Base-by-base conservation (phyloP, 2,888 invertebrate species). In the Leptinotarsa peninsularis region DNA sequence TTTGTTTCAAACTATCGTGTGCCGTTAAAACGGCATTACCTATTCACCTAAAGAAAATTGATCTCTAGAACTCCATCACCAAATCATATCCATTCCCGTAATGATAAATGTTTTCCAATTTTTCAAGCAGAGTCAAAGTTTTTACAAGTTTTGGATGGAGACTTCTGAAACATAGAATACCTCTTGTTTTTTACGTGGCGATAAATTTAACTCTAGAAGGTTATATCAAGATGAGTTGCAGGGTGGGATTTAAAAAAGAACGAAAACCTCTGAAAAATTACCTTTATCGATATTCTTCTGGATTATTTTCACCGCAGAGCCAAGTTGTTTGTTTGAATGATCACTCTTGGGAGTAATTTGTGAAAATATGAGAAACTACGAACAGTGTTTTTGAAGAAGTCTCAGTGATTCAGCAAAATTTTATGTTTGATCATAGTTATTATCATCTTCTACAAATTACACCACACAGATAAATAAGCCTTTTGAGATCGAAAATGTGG, bases 291-390 rank as follows among this genome's bases (percentile, higher is more conserved):
- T 43, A 63, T 63, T 43, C n/a, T 33, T 15, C n/a, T 17, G n/a
- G 43, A 63, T 63, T 63, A 63, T n/a, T n/a, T 17, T 5, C 15
- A 17, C 14, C 7, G 18, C n/a, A 14, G n/a, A 63, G 17, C 10
- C 10, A 7, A 43, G 63, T 63, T 43, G 63, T 63, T 63, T 63
- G 43, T 63, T 63, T 63, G 63, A 63, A 33, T n/a, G 43, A 63
- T 63, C 5, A 18, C 63, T 63, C n/a, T 33, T 33, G 17, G n/a
- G n/a, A 63, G 43, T 33, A 43, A 63, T 63, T 63, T 63, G 63
- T 63, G 10, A 7, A n/a, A 14, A 33, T 63, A 4, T 7, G 33
- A 27, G 10, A 43, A n/a, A n/a, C 23, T 21, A 14, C 3, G 7
- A 21, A 21, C 4, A 23, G 4, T 13, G n/a, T 54, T 54, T 54